These are phyloP conservation scores for Andricus grossulariae DNA, from an alignment of 1,140 invertebrate genomes.

Conservation along the genomic window DNA sequence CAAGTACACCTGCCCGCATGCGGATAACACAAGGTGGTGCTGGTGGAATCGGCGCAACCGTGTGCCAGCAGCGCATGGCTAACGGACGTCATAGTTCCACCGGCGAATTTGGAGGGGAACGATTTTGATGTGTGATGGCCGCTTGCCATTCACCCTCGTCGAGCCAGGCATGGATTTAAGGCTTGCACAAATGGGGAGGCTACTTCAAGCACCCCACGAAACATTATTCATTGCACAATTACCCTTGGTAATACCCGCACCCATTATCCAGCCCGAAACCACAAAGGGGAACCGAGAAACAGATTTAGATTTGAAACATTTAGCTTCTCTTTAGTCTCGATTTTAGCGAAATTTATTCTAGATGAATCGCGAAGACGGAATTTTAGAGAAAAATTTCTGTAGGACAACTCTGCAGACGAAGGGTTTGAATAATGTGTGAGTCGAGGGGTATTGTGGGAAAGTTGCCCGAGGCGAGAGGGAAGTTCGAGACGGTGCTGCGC, in stretches of 20 bases:
- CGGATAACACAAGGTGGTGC: conserved; percentile 26
- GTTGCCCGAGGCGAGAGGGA: conserved; percentile 6
- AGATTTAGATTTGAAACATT: too few relatives aligned
- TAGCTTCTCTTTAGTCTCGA: neutral
- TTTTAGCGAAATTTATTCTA: neutral
- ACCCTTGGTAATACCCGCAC: neutral
- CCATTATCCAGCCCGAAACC: neutral
- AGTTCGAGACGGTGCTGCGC: conserved; percentile 23
- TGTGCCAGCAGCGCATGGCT: conserved; percentile 18
- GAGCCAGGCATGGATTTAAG: conserved; percentile 7
- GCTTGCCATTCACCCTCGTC: conserved; percentile 26
- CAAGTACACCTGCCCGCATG: conserved; percentile 28
- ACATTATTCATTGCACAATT: conserved; percentile 30
- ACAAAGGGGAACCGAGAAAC: neutral
- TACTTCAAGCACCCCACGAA: conserved; percentile 6
- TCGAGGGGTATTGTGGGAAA: neutral
- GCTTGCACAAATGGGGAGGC: neutral
- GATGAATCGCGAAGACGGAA: neutral
- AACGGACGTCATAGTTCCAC: conserved; percentile 17
- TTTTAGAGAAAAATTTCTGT: neutral
- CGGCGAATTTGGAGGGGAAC: neutral
- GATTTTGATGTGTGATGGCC: conserved; percentile 29
- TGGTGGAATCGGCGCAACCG: conserved; percentile 17
- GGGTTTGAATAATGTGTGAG: conserved; percentile 27
- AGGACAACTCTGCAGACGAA: too few relatives aligned